Conservation (phyloP, 2,888 invertebrate genomes). For the Caenorhabditis zanzibari region DNA sequence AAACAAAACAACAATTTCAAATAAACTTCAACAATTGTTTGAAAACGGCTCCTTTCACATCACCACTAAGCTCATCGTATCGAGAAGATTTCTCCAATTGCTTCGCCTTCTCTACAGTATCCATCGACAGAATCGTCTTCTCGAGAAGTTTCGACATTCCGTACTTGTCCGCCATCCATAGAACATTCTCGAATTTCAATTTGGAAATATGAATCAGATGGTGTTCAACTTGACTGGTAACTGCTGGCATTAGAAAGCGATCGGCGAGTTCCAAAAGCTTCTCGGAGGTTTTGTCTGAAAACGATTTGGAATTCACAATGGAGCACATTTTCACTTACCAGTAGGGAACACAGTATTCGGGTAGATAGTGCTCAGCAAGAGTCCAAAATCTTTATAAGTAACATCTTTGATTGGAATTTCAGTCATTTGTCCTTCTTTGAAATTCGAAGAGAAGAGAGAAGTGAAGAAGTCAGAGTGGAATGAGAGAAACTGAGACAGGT, state of each 20-base stretch:
- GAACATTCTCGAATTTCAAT: not conserved
- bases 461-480: slow-evolving; percentile 20
- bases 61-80: not conserved
- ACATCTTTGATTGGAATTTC: slow-evolving; percentile 14
- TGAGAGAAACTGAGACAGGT: slow-evolving; percentile 4
- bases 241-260: not conserved
- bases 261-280: slow-evolving; percentile 11
- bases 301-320: not conserved
- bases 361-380: not conserved
- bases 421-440: slow-evolving; percentile 18
- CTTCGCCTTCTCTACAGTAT: not conserved
- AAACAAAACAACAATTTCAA: not conserved
- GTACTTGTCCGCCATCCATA: slow-evolving; percentile 6
- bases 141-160: not conserved
- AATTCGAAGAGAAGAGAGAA: slow-evolving; percentile 10
- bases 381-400: not conserved
- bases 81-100: not conserved
- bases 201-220: not conserved
- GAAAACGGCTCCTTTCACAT: not conserved
- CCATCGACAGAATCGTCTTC: not conserved
- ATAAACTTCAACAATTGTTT: not conserved
- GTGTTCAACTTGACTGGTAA: not conserved
- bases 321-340: not conserved
- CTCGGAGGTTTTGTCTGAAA: slow-evolving; percentile 9
- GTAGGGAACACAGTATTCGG: slow-evolving; percentile 6